Percentiles rank a stretch among this genome's conserved stretches.
These are phyloP conservation scores for Podotricha telesiphe DNA, from an alignment of 2,888 invertebrate species.

Conservation along the genomic window DNA sequence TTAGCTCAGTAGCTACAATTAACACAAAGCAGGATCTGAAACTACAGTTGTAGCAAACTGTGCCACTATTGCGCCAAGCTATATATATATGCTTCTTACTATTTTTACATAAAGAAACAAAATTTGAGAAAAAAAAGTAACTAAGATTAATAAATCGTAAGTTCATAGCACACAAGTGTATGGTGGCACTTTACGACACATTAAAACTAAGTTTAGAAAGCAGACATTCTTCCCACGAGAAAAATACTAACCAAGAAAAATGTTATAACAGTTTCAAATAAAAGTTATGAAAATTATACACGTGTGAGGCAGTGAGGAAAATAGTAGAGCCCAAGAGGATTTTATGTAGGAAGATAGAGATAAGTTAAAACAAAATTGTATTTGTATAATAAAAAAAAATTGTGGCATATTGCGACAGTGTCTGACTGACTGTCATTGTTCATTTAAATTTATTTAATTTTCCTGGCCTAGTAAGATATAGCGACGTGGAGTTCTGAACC, in stretches of 20 bases:
- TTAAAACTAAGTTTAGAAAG: conserved; percentile 23
- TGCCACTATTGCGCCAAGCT: no score
- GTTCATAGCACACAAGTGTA: conserved; percentile 4
- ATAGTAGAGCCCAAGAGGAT: not conserved
- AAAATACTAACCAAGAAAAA: not conserved
- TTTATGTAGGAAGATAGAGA: not conserved
- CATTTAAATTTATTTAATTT: no score
- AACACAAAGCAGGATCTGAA: no score
- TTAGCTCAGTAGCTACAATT: no score
- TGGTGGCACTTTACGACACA: conserved; percentile 14
- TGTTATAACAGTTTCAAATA: conserved; percentile 6
- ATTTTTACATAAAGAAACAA: not conserved
- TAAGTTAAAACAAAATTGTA: no score
- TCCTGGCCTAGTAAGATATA: no score
- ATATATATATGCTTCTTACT: not conserved
- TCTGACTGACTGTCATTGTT: no score
- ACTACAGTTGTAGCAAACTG: no score
- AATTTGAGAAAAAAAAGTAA: not conserved
- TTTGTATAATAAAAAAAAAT: no score
- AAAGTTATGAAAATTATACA: not conserved
- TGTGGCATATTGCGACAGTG: no score
- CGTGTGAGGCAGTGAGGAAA: not conserved
- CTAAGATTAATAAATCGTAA: not conserved
- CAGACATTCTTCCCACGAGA: conserved; percentile 7
- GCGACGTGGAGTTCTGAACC: no score